These are phyloP conservation scores for Caenorhabditis imperialis DNA, from an alignment of 2,888 invertebrate genomes.

Conservation along the genomic window DNA sequence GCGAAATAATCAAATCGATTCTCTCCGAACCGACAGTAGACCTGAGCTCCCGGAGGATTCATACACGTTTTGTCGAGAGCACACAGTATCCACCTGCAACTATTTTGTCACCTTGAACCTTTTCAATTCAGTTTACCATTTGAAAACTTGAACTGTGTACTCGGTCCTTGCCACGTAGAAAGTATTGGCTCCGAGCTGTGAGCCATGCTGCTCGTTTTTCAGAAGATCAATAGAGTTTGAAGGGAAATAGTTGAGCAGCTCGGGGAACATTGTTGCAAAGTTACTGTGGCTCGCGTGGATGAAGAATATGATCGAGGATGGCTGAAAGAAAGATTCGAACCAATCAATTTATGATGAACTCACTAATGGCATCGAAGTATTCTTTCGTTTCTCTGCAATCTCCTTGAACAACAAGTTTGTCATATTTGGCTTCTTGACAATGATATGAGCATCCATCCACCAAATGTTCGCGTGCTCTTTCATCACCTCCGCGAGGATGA, in stretches of 20 bases:
- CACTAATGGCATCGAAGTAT: neutral
- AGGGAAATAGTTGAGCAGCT: conserved; percentile 22
- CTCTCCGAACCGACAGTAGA: conserved; percentile 4
- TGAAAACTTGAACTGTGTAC: conserved; percentile 12
- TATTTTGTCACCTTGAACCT: no score
- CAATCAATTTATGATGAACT: neutral
- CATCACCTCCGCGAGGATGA: conserved; percentile 48
- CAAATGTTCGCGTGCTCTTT: conserved; percentile 39
- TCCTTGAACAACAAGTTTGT: conserved; percentile 8
- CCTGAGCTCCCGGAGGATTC: conserved; percentile 21
- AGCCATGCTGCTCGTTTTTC: conserved; percentile 13
- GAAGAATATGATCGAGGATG: conserved; percentile 30
- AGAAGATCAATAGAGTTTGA: conserved; percentile 10
- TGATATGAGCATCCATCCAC: conserved; percentile 54
- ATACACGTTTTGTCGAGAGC: conserved; percentile 30
- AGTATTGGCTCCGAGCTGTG: conserved; percentile 30
- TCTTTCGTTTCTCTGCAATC: conserved; percentile 5
- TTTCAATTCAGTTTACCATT: conserved; percentile 13
- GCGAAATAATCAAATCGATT: conserved; percentile 14
- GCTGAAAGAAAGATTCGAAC: no score
- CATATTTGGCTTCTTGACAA: conserved; percentile 26
- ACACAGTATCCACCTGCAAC: conserved; percentile 41
- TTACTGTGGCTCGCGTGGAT: conserved; percentile 49
- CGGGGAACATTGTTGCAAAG: conserved; percentile 29
- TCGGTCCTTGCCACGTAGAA: conserved; percentile 21